Conservation (phyloP, 2,888 invertebrate species). For the Heteropelma amictum region DNA sequence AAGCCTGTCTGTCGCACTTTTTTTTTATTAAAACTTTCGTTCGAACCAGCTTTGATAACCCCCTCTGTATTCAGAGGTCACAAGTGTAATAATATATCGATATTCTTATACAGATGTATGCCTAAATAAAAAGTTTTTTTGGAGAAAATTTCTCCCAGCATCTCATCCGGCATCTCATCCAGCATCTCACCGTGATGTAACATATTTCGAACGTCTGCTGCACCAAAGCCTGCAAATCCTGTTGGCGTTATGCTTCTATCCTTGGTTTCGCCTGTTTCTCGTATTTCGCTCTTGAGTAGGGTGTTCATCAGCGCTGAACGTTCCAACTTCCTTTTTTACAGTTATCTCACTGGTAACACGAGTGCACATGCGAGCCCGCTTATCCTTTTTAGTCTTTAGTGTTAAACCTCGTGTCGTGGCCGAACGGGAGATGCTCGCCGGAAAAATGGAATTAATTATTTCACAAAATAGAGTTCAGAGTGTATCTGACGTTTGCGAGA, state of each 20-base stretch:
- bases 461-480: conserved; percentile 13
- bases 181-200: neutral
- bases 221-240: neutral
- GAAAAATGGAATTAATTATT: conserved; percentile 52
- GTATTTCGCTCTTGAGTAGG: conserved; percentile 3
- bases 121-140: neutral
- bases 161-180: neutral
- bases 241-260: conserved; percentile 19
- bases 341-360: neutral
- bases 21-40: conserved; percentile 76
- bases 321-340: conserved; percentile 20
- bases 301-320: conserved; percentile 9
- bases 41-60: too few relatives aligned
- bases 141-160: neutral
- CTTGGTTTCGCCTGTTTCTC: neutral
- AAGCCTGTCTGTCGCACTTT: conserved; percentile 71
- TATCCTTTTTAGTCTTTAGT: conserved; percentile 15
- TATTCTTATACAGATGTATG: neutral
- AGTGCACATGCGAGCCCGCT: conserved; percentile 21
- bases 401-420: conserved; percentile 26
- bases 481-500: conserved; percentile 2
- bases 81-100: too few relatives aligned
- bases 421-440: conserved; percentile 1
- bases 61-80: too few relatives aligned
- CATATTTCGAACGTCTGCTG: conserved; percentile 32